Conservation (phyloP, 2,888 invertebrate species). For the Digitonthophagus gazella region DNA sequence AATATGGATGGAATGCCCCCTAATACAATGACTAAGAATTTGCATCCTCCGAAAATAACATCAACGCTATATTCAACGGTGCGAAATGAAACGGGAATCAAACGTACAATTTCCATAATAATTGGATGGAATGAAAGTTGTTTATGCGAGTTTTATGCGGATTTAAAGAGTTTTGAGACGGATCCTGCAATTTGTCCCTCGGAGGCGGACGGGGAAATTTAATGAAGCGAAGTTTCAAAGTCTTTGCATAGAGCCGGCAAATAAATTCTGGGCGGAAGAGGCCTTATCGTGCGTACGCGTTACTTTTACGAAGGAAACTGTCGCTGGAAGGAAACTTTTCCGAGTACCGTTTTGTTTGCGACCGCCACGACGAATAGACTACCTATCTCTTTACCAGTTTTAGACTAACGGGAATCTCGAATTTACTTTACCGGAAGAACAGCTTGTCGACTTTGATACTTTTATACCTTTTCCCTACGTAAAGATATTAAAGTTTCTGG, state of each 20-base stretch:
- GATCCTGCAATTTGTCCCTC: background rate
- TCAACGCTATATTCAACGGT: no score
- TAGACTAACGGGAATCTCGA: background rate
- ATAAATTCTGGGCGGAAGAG: background rate
- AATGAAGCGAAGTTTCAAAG: background rate
- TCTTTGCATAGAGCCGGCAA: background rate
- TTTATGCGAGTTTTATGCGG: no score
- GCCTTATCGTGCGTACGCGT: background rate
- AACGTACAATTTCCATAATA: no score
- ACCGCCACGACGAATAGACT: background rate
- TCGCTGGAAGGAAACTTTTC: background rate
- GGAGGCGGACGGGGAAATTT: background rate
- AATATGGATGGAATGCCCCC: background rate
- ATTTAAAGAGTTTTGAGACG: background rate
- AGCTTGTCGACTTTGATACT: background rate
- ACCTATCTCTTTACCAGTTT: no score
- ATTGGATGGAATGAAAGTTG: no score
- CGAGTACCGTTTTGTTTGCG: background rate
- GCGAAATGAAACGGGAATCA: no score
- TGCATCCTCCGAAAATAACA: no score
- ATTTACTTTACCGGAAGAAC: background rate
- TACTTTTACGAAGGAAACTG: background rate
- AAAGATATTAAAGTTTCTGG: background rate
- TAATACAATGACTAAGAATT: background rate
- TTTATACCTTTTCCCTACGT: background rate